Evolutionary conservation across 2,888 invertebrate species (phyloP), one percentile per base, ranked within the genome.

Genomic region (Coelinius sp.): DNA sequence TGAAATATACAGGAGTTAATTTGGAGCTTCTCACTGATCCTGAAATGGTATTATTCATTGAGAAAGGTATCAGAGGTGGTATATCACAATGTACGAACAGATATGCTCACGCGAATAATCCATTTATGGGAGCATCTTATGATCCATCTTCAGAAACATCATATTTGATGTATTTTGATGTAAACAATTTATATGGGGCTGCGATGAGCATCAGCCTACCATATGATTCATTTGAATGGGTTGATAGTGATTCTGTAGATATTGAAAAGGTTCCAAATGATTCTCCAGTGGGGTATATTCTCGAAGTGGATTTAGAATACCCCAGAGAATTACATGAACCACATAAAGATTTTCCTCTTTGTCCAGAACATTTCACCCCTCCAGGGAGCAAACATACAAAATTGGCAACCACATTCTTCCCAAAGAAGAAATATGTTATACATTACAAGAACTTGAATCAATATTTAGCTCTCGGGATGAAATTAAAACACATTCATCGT

Each of bases 11-110:
- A n/a, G n/a, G n/a, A n/a, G n/a, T n/a, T n/a, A n/a, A n/a, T n/a
- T n/a, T n/a, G n/a, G n/a, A n/a, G n/a, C n/a, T n/a, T n/a, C n/a
- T 78, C 12, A 70, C 71, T 10, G 77, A 80, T 66, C 69, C 76
- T 31, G 77, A 82, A 41, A 79, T 77, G 76, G 20, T 77, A n/a
- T 24, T 79, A 64, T 77, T 80, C 22, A 70, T 81, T 8, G 81
- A 81, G 53, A 67, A 62, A 20, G 80, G 78, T 7, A 78, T 81
- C 10, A 35, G 80, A n/a, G 82, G 81, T 5, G 82, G 80, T 8
- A 71, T 80, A 8, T 75, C 74, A 14, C 74, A 74, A 49, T 79
- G 78, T 65, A 76, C 78, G 17, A 77, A 77, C 14, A 46, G 80
- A 8, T 77, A 81, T 66, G 76, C 79, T 0, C 65, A 64, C 14